Evolutionary conservation across 2,113 vertebrate species (phyloP), one percentile per base, ranked within the genome.

Genomic region (Myotis yumanensis): DNA sequence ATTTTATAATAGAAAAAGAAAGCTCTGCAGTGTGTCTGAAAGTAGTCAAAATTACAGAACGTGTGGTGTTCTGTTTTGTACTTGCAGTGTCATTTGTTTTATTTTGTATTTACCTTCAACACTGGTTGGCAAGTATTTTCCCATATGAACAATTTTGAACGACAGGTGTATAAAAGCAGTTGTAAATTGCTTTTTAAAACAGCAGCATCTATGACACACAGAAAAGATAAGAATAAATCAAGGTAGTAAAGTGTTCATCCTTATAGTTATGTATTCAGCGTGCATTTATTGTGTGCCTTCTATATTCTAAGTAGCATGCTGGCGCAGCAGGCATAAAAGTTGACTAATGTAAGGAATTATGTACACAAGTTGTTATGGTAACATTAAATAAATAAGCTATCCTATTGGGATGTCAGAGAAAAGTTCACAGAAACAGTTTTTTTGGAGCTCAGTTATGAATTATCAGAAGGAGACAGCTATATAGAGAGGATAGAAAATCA

Each of bases 181-280:
- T 76, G 16, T 52, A 89, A 92, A 87, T n/a, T 89, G 87, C n/a
- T 96, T 83, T 95, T 77, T 64, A 69, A 94, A 90, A 94, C 68
- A 92, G 5, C 62, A 86, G 16, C 40, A 68, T 89, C 86, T 84
- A n/a, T 71, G 46, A 91, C 37, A 93, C 35, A 91, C 5, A 89
- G 10, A 94, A 81, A 93, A 75, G 46, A 48, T 86, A 93, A 92
- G 43, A 95, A 86, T 40, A 94, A 91, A 93, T 88, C 37, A 82
- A 72, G 7, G 7, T 30, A 88, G 82, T 23, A 87, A 81, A 87
- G 15, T 75, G 66, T 85, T 90, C 40, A 90, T 51, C 25, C 28
- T 8, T 91, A 64, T 52, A 77, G 76, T 85, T 66, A 71, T 52
- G 16, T 51, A 62, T 95, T 94, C 40, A 64, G 11, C 5, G 7